phyloP scores from a whole-genome alignment of 2,113 vertebrate species.

The Butorides virescens region DNA sequence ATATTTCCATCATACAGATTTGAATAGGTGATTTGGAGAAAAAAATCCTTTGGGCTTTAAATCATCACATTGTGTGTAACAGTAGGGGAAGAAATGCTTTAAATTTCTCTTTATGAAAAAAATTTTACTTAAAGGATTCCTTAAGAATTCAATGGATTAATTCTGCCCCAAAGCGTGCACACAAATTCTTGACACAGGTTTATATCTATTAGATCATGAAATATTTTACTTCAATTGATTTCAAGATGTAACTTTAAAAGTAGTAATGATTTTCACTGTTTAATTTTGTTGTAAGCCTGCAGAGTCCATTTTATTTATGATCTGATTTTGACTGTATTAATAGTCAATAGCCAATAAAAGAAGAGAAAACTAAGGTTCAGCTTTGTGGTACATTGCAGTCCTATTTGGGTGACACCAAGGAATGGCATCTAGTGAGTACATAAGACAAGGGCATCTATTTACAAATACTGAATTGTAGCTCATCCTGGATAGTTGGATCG shows the following conservation, averaged over 20 bases:
- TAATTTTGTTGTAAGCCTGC: not conserved
- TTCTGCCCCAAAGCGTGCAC: fast-evolving
- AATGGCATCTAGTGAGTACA: not conserved
- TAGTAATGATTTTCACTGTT: not conserved
- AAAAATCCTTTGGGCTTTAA: not conserved
- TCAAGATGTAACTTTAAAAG: not conserved
- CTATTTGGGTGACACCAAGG: not conserved
- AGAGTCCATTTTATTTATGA: not conserved
- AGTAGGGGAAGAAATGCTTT: not conserved
- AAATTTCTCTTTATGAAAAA: not conserved
- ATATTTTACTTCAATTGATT: not conserved
- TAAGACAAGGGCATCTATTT: not conserved
- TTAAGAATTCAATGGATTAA: not conserved
- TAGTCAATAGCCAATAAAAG: not conserved
- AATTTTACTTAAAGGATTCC: not conserved
- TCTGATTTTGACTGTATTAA: not conserved
- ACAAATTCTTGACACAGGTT: not conserved
- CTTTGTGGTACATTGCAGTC: not conserved
- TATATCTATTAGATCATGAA: not conserved
- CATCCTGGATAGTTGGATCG: not conserved
- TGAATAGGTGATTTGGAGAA: not conserved
- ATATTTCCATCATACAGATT: not conserved
- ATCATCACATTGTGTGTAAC: fast-evolving
- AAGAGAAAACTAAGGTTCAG: not conserved
- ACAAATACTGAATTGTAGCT: not conserved